Percentiles rank a stretch among this genome's conserved stretches.
Evolutionary conservation across 1,140 invertebrate species (phyloP).

Genomic region (Apis mellifera): DNA sequence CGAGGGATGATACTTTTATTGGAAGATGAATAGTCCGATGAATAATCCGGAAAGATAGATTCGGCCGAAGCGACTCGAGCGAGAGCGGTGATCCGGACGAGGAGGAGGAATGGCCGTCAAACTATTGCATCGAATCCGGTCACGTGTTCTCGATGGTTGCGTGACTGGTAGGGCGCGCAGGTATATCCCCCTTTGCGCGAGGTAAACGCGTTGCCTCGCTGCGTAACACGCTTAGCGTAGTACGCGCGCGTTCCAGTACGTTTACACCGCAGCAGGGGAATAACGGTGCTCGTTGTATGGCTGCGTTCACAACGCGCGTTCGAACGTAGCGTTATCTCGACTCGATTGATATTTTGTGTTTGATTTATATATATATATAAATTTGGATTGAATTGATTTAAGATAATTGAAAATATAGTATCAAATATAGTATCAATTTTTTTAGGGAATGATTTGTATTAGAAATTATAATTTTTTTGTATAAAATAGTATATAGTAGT

Average conservation of each 20-base stretch:
- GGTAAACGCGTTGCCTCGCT: constrained; percentile 55
- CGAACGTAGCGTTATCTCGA: not conserved
- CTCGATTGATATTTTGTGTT: not conserved
- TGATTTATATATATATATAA: not conserved
- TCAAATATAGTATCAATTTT: not conserved
- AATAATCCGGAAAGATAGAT: no score
- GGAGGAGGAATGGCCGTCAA: constrained; percentile 12
- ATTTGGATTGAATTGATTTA: not conserved
- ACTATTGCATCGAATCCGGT: constrained; percentile 29
- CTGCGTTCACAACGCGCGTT: constrained; percentile 29
- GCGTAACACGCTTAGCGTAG: constrained; percentile 50
- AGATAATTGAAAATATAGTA: no score
- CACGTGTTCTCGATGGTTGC: constrained; percentile 43
- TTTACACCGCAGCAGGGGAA: constrained; percentile 30
- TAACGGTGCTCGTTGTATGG: constrained; percentile 67
- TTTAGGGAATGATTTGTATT: no score
- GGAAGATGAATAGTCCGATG: no score
- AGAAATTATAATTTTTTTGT: no score
- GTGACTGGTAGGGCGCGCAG: constrained; percentile 31
- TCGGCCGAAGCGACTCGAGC: no score
- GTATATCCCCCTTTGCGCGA: constrained; percentile 33
- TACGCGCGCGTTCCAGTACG: constrained; percentile 34
- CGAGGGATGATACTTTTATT: no score
- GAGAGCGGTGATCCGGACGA: not conserved
- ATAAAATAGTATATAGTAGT: no score